A percentile compares a stretch with the other conserved stretches of the same genome.
Conservation (phyloP, 2,888 invertebrate species). For the Drosophila anomalata region DNA sequence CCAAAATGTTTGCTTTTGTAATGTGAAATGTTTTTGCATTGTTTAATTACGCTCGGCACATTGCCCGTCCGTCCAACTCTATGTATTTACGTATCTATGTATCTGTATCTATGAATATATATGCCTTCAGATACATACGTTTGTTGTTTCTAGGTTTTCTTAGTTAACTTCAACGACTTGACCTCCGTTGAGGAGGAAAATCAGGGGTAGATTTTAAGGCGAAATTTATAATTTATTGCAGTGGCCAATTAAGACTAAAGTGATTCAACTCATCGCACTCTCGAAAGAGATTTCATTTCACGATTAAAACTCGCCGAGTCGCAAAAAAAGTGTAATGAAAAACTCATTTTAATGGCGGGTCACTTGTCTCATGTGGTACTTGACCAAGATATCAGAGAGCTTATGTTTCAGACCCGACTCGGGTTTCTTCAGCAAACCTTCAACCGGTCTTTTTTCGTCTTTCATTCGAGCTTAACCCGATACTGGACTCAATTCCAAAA, state of each 20-base stretch:
- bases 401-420: conserved; percentile 5
- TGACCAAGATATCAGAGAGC: conserved; percentile 12
- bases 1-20: conserved; percentile 58
- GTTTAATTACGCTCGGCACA: conserved; percentile 65
- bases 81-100: conserved; percentile 8
- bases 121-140: conserved; percentile 1
- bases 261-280: conserved; percentile 19
- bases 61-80: conserved; percentile 45
- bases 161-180: conserved; percentile 35
- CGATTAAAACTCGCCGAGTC: conserved; percentile 1
- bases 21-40: conserved; percentile 61
- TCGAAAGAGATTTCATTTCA: conserved; percentile 30
- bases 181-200: conserved; percentile 32
- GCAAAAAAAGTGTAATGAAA: conserved; percentile 6
- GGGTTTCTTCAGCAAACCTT: background rate
- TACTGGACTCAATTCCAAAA: background rate
- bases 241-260: conserved; percentile 47
- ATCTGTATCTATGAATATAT: background rate
- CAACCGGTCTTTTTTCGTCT: background rate
- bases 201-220: conserved; percentile 42
- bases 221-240: conserved; percentile 54
- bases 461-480: background rate
- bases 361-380: conserved; percentile 7
- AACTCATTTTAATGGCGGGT: background rate
- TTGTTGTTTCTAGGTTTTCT: conserved; percentile 11